A percentile compares a stretch with the other conserved stretches of the same genome.
phyloP scores from a whole-genome alignment of 1,140 invertebrate genomes.

The Drosophila sucinea region DNA sequence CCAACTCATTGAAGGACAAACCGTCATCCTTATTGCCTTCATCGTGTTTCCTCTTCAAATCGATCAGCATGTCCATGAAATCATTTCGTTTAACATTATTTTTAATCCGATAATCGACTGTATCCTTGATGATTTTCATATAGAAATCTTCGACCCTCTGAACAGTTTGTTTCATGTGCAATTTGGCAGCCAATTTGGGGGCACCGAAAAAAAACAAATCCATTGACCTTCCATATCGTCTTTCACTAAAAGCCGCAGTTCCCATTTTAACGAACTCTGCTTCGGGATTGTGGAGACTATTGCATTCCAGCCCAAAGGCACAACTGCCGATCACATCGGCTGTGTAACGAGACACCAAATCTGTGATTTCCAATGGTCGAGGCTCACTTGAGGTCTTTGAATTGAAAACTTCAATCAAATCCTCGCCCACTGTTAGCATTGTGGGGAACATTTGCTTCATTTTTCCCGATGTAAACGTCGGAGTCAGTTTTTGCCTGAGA shows the following conservation, averaged over 20 bases:
- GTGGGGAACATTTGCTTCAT: constrained; percentile 85
- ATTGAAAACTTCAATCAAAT: constrained; percentile 38
- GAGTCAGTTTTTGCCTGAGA: constrained; percentile 84
- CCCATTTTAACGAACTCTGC: constrained; percentile 83
- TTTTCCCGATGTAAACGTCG: constrained; percentile 85
- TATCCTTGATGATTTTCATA: constrained; percentile 67
- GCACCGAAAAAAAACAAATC: constrained; percentile 36
- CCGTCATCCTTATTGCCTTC: constrained; percentile 40
- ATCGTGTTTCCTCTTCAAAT: constrained; percentile 77
- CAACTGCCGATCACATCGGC: constrained; percentile 85
- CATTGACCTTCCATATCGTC: constrained; percentile 27
- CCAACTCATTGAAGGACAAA: constrained; percentile 54
- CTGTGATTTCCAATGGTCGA: constrained; percentile 47
- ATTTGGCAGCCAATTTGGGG: constrained; percentile 35
- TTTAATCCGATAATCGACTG: constrained; percentile 51
- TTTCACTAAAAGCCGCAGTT: constrained; percentile 20
- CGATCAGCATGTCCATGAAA: constrained; percentile 84
- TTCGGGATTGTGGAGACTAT: constrained; percentile 83
- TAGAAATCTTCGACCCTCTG: constrained; percentile 84
- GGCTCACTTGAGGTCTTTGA: neutral
- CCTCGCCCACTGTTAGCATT: constrained; percentile 55
- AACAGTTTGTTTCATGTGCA: constrained; percentile 53
- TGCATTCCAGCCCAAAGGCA: constrained; percentile 87
- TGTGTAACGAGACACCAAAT: constrained; percentile 69
- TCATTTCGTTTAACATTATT: constrained; percentile 63